Conservation (phyloP, 2,113 vertebrate genomes). For the Antechinus stuartii region DNA sequence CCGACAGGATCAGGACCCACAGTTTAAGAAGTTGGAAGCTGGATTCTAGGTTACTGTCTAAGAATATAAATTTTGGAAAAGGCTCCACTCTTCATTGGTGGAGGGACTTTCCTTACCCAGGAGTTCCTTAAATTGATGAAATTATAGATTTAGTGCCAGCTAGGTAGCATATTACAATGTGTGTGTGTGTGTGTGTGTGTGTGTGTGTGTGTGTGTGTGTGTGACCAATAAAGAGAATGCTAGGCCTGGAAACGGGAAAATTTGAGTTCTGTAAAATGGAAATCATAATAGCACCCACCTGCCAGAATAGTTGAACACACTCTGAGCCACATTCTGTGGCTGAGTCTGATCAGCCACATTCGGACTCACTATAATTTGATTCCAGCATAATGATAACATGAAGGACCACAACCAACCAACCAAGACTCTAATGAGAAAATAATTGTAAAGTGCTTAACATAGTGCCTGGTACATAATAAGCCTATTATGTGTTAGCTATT, state of each 20-base stretch:
- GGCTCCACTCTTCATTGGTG: background rate
- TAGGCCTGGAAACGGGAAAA: background rate
- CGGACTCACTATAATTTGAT: background rate
- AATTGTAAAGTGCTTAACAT: background rate
- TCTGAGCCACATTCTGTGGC: too few relatives aligned
- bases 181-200: too few relatives aligned
- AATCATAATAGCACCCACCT: background rate
- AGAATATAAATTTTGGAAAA: background rate
- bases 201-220: too few relatives aligned
- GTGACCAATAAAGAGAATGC: background rate
- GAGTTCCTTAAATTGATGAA: background rate
- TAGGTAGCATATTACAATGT: background rate
- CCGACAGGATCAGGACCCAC: too few relatives aligned
- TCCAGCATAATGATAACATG: background rate
- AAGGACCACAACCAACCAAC: too few relatives aligned
- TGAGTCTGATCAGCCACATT: background rate
- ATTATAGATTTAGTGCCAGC: background rate
- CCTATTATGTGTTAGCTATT: background rate
- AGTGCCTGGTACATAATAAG: background rate
- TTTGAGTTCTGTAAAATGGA: background rate
- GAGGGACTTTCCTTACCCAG: background rate
- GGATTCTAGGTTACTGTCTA: background rate
- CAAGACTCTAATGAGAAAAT: background rate
- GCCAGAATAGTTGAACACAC: background rate
- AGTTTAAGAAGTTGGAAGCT: too few relatives aligned